Evolutionary conservation across 1,140 invertebrate genomes (phyloP).

Genomic region (Babylonia areolata): DNA sequence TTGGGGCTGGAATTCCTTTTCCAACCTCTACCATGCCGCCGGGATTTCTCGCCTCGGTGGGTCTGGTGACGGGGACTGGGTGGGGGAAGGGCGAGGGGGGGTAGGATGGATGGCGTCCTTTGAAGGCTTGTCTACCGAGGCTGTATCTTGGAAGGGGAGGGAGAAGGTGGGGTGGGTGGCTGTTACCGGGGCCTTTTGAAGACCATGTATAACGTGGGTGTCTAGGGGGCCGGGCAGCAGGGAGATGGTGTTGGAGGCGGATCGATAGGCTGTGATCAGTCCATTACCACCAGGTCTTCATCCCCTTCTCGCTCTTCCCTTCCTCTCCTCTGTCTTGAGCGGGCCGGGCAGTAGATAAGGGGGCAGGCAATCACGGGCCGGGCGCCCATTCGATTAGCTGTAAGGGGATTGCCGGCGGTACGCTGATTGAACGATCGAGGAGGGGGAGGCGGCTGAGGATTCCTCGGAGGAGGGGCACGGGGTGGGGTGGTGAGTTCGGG

Average conservation of each 20-base stretch:
- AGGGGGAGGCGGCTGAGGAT: not conserved
- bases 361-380: not conserved
- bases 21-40: not conserved
- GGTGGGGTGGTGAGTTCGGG: too few species aligned
- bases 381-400: not conserved
- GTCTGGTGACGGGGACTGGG: not conserved
- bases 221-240: not conserved
- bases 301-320: not conserved
- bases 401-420: not conserved
- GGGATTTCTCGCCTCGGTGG: not conserved
- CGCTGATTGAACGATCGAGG: not conserved
- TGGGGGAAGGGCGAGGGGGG: not conserved
- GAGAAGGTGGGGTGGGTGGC: too few species aligned
- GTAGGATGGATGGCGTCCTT: not conserved
- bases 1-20: not conserved
- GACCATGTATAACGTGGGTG: not conserved
- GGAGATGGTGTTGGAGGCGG: not conserved
- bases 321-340: not conserved
- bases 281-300: not conserved
- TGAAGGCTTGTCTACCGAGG: not conserved
- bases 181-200: not conserved
- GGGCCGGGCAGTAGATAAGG: not conserved
- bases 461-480: too few species aligned
- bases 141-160: not conserved
- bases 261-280: constrained; percentile 6